phyloP scores from a whole-genome alignment of 2,797 vertebrate genomes.

The Simalia tracyae region DNA sequence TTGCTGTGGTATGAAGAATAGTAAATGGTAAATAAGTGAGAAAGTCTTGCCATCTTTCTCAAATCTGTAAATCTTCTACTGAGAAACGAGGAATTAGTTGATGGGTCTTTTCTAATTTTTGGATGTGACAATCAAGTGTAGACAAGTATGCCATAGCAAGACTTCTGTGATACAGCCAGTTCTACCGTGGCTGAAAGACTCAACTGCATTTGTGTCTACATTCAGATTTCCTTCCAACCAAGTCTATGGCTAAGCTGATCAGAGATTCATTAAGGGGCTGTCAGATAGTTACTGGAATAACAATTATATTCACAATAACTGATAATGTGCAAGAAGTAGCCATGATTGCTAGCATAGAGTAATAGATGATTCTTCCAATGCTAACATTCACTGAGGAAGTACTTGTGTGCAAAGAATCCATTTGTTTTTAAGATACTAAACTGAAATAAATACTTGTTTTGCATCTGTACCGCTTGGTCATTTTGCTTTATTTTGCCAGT shows the following conservation, averaged over 20 bases:
- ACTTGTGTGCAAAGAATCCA: background rate
- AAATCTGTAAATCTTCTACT: background rate
- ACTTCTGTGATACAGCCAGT: conserved; percentile 76
- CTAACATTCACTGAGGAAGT: conserved; percentile 21
- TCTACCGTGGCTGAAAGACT: conserved; percentile 74
- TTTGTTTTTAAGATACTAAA: conserved; percentile 13
- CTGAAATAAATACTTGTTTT: background rate
- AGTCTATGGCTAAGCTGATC: conserved; percentile 76
- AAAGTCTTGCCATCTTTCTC: background rate
- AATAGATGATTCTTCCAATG: conserved; percentile 54
- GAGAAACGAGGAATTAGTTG: background rate
- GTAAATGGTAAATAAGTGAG: background rate
- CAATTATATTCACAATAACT: conserved; percentile 72
- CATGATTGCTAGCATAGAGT: conserved; percentile 72
- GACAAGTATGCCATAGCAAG: conserved; percentile 71
- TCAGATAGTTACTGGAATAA: conserved; percentile 72
- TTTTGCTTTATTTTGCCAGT: conserved; percentile 15
- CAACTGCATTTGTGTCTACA: conserved; percentile 74
- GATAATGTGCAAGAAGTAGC: conserved; percentile 70
- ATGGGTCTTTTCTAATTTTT: background rate
- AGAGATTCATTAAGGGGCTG: conserved; percentile 77
- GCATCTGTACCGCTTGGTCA: background rate
- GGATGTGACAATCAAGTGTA: background rate
- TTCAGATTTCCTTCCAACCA: conserved; percentile 73
- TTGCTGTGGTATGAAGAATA: background rate